A percentile compares a stretch with the other conserved stretches of the same genome.
Conservation (phyloP, 2,113 vertebrate genomes). For the Australoheros scitulus region DNA sequence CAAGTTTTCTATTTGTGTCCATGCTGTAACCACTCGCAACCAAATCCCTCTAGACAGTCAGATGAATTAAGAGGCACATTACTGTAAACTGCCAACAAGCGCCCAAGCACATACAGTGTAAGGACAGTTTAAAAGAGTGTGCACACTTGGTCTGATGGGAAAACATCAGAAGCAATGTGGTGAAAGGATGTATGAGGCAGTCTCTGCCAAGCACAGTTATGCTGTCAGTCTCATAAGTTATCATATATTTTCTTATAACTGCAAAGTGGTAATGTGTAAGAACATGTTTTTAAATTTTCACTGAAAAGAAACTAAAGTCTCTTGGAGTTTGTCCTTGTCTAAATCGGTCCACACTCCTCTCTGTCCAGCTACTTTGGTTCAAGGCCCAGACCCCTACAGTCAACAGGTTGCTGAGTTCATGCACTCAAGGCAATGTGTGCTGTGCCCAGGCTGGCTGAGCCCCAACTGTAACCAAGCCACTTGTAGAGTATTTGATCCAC, state of each 20-base stretch:
- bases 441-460: slow-evolving; percentile 27
- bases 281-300: neutral
- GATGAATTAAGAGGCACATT: slow-evolving; percentile 33
- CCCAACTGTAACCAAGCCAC: slow-evolving; percentile 48
- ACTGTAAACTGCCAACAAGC: slow-evolving; percentile 50
- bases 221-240: neutral
- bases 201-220: neutral
- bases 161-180: neutral
- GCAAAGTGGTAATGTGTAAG: neutral
- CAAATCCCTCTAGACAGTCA: slow-evolving; percentile 19
- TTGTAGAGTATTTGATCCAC: slow-evolving; percentile 41
- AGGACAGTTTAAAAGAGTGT: neutral
- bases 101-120: neutral
- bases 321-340: neutral
- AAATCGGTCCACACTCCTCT: slow-evolving; percentile 8
- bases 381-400: neutral
- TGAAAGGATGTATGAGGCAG: neutral
- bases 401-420: slow-evolving; percentile 50
- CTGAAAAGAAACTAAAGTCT: neutral
- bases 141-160: neutral
- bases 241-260: neutral
- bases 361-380: slow-evolving; percentile 11
- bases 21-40: slow-evolving; percentile 45
- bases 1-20: slow-evolving; percentile 58
- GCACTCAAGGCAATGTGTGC: neutral